Percentiles rank a stretch among this genome's conserved stretches.
Evolutionary conservation across 2,797 vertebrate species (phyloP).

Genomic region (Meda fulgida): DNA sequence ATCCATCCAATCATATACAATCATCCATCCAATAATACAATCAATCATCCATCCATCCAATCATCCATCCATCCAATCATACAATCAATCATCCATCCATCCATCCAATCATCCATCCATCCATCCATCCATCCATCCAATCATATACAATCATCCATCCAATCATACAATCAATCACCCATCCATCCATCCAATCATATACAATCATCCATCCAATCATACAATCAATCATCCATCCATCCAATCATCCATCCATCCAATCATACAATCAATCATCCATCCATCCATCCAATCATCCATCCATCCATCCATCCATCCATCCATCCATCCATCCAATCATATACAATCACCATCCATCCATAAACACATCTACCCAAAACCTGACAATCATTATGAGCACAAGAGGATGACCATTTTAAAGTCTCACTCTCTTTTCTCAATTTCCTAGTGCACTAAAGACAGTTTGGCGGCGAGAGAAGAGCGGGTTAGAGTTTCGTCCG

Average conservation of each 20-base stretch:
- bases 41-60: too few species aligned
- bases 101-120: too few species aligned
- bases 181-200: background rate
- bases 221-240: background rate
- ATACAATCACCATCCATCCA: background rate
- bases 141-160: background rate
- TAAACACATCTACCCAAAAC: background rate
- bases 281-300: background rate
- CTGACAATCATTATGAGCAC: background rate
- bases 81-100: too few species aligned
- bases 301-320: too few species aligned
- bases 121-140: background rate
- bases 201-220: background rate
- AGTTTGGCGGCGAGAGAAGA: slow-evolving; percentile 74
- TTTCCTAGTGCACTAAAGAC: slow-evolving; percentile 62
- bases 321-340: too few species aligned
- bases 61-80: background rate
- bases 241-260: background rate
- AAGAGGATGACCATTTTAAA: background rate
- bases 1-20: too few species aligned
- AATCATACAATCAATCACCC: background rate
- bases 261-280: background rate
- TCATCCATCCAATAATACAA: too few species aligned
- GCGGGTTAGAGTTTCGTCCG: slow-evolving; percentile 71
- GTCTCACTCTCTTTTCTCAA: background rate